These are phyloP conservation scores for Egretta garzetta DNA, from an alignment of 2,113 vertebrate species.

Conservation along the genomic window DNA sequence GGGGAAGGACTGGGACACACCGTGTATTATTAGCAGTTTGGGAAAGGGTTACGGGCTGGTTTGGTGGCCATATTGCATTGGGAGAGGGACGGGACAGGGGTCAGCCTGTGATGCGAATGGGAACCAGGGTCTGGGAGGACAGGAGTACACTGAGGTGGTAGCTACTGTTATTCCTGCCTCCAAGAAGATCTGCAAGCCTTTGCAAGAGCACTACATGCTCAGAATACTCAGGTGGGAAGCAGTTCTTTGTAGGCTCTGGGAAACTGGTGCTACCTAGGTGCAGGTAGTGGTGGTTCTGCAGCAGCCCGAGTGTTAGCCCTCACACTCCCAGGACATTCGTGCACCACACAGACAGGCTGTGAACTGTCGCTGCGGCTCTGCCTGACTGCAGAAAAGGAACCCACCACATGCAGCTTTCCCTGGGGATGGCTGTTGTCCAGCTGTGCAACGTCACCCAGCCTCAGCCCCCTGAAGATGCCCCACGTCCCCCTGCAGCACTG, in stretches of 20 bases:
- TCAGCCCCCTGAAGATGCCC: neutral
- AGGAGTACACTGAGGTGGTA: neutral
- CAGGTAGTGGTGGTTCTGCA: neutral
- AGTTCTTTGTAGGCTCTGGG: neutral
- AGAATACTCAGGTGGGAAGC: neutral
- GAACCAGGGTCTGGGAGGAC: neutral
- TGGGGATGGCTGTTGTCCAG: neutral
- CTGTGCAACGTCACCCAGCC: neutral
- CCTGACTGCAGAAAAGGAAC: neutral
- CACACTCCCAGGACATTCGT: neutral
- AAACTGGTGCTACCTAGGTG: accelerated
- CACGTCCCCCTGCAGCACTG: neutral
- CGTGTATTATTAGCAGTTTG: accelerated
- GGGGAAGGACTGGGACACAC: neutral
- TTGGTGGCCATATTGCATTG: neutral
- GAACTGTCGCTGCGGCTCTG: neutral
- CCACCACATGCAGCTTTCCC: neutral
- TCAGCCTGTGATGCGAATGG: neutral
- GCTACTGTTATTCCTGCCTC: neutral
- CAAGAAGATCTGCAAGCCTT: neutral
- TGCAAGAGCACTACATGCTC: neutral
- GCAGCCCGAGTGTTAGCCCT: neutral
- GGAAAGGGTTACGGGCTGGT: neutral
- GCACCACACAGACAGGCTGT: neutral
- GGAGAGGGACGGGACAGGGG: neutral